These are phyloP conservation scores for Danaus melanippus DNA, from an alignment of 1,140 invertebrate genomes.

Conservation along the genomic window DNA sequence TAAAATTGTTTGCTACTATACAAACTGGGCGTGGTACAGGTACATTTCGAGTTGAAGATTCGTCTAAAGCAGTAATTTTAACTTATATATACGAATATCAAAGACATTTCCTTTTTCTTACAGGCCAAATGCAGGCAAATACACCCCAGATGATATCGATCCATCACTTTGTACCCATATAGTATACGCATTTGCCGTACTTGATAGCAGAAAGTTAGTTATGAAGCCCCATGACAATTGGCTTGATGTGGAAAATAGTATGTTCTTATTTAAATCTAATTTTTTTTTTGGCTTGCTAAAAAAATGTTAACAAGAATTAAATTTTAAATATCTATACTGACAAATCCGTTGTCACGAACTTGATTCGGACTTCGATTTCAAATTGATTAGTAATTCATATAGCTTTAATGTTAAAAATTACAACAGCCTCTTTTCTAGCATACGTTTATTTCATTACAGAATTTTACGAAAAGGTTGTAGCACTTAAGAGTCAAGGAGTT, in stretches of 20 bases:
- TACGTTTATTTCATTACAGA: slow-evolving; percentile 65
- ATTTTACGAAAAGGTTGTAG: slow-evolving; percentile 88
- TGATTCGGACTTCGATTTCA: background rate
- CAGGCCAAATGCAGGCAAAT: slow-evolving; percentile 84
- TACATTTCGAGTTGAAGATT: slow-evolving; percentile 19
- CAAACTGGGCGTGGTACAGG: slow-evolving; percentile 94
- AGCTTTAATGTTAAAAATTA: no score
- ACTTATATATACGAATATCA: no score
- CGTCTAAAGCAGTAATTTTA: no score
- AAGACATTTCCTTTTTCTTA: slow-evolving; percentile 5
- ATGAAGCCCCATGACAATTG: slow-evolving; percentile 91
- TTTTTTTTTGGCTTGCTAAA: no score
- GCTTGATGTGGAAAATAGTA: slow-evolving; percentile 90
- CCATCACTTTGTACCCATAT: slow-evolving; percentile 90
- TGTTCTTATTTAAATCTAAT: slow-evolving; percentile 33
- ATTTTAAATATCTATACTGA: no score
- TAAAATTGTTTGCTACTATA: slow-evolving; percentile 92
- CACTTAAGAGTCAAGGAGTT: slow-evolving; percentile 80
- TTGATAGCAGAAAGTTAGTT: slow-evolving; percentile 82
- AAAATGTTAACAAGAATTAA: no score
- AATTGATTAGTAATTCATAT: background rate
- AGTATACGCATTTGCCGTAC: slow-evolving; percentile 92
- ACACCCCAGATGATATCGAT: slow-evolving; percentile 87
- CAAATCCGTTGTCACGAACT: no score
- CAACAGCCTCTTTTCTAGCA: no score